Percentiles rank a stretch among this genome's conserved stretches.
Conservation (phyloP, 2,113 vertebrate species). For the Ciconia stormi region DNA sequence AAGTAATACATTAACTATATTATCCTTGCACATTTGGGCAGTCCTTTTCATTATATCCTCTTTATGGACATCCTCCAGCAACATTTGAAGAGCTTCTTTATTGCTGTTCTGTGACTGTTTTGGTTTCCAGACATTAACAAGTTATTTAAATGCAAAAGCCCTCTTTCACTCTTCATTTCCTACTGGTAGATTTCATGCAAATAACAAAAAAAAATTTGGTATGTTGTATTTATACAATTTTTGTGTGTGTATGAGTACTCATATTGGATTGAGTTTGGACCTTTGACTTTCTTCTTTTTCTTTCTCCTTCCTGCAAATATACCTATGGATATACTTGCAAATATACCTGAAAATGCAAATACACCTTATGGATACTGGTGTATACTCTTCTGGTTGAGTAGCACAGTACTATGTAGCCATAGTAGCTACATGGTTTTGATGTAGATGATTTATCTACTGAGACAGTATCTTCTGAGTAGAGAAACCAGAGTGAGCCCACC, state of each 20-base stretch:
- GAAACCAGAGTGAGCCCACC: not conserved
- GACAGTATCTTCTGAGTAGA: not conserved
- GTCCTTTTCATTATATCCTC: conserved; percentile 75
- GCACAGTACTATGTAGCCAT: not conserved
- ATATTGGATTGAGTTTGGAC: not conserved
- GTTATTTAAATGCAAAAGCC: conserved; percentile 27
- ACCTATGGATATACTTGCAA: fast-evolving
- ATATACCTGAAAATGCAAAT: not conserved
- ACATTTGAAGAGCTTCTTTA: conserved; percentile 64
- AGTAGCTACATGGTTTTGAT: not conserved
- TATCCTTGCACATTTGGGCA: conserved; percentile 72
- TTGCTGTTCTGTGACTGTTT: conserved; percentile 59
- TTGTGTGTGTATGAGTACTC: not conserved
- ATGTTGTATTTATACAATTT: not conserved
- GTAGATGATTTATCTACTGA: not conserved
- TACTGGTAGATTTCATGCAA: not conserved
- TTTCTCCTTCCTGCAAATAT: not conserved
- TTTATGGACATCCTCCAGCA: conserved; percentile 71
- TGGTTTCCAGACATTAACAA: conserved; percentile 55
- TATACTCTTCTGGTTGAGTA: not conserved
- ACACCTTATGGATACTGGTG: not conserved
- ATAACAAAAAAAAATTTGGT: not conserved
- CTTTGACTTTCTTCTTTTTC: not conserved
- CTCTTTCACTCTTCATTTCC: not conserved
- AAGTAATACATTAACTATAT: conserved; percentile 79